phyloP scores from a whole-genome alignment of 2,113 vertebrate species.

The Nansenia antarctica region DNA sequence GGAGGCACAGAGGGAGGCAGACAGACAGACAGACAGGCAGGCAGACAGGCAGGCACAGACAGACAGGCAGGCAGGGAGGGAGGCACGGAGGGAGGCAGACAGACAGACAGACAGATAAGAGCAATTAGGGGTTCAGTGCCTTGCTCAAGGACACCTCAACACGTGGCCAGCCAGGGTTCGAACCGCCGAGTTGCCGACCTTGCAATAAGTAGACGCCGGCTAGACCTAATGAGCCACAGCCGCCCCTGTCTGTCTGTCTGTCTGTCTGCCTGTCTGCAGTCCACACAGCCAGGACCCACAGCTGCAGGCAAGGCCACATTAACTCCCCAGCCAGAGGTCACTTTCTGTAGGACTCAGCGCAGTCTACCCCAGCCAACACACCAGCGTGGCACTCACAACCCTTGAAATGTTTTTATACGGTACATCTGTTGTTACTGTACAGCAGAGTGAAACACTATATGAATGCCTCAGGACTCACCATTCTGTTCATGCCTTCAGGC shows the following conservation, averaged over 20 bases:
- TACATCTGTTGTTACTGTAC: background rate
- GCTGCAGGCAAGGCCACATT: background rate
- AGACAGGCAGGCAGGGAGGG: too few species aligned
- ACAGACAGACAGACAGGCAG: constrained; percentile 55
- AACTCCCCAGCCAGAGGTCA: background rate
- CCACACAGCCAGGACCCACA: background rate
- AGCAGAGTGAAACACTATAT: background rate
- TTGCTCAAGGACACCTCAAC: too few species aligned
- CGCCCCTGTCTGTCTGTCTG: too few species aligned
- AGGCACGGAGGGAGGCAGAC: too few species aligned
- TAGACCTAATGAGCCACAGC: too few species aligned
- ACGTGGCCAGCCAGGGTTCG: too few species aligned
- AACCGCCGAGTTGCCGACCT: too few species aligned
- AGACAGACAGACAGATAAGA: too few species aligned
- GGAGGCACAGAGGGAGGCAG: constrained; percentile 49
- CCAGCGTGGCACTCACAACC: background rate
- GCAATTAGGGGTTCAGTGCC: too few species aligned
- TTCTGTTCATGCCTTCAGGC: background rate
- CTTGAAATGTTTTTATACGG: background rate
- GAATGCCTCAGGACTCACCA: too few species aligned
- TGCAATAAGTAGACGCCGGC: background rate
- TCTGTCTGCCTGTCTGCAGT: background rate
- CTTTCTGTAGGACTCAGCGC: background rate
- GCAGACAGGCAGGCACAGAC: constrained; percentile 22
- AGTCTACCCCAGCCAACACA: background rate